Evolutionary conservation across 2,797 vertebrate genomes (phyloP).

Genomic region (Sebastes oblongus): DNA sequence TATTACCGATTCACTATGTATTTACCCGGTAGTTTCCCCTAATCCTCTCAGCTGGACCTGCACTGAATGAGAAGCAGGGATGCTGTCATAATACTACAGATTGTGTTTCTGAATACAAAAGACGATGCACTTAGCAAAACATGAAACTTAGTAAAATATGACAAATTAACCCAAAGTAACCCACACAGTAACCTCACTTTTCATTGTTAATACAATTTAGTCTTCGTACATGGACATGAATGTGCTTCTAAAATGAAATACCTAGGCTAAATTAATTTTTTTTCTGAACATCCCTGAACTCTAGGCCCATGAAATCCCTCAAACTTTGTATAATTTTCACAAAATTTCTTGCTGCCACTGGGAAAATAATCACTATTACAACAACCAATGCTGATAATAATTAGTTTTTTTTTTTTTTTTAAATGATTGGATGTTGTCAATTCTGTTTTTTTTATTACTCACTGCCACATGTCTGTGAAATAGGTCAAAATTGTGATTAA

Average conservation of each 20-base stretch:
- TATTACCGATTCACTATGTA: constrained; percentile 53
- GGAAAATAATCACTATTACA: not conserved
- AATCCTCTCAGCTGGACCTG: constrained; percentile 34
- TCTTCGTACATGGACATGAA: not conserved
- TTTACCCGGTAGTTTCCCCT: constrained; percentile 55
- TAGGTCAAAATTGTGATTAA: constrained; percentile 16
- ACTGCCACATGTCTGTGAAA: constrained; percentile 19
- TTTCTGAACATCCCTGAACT: not conserved
- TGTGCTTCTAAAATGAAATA: not conserved
- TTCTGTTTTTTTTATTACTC: not conserved
- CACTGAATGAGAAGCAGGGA: constrained; percentile 39
- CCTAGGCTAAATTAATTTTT: not conserved
- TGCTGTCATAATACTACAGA: constrained; percentile 18
- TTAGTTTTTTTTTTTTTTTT: not conserved
- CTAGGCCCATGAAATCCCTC: not conserved
- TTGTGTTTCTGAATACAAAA: constrained; percentile 14
- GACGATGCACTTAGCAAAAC: not conserved
- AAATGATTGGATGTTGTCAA: constrained; percentile 3
- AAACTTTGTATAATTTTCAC: not conserved
- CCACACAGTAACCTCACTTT: not conserved
- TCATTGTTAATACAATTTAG: not conserved
- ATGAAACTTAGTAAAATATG: not conserved
- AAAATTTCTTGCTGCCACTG: not conserved
- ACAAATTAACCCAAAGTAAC: not conserved
- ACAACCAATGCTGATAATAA: not conserved